A percentile compares a stretch with the other conserved stretches of the same genome.
These are phyloP conservation scores for Motacilla tschutschensis DNA, from an alignment of 2,113 vertebrate species.

Conservation along the genomic window DNA sequence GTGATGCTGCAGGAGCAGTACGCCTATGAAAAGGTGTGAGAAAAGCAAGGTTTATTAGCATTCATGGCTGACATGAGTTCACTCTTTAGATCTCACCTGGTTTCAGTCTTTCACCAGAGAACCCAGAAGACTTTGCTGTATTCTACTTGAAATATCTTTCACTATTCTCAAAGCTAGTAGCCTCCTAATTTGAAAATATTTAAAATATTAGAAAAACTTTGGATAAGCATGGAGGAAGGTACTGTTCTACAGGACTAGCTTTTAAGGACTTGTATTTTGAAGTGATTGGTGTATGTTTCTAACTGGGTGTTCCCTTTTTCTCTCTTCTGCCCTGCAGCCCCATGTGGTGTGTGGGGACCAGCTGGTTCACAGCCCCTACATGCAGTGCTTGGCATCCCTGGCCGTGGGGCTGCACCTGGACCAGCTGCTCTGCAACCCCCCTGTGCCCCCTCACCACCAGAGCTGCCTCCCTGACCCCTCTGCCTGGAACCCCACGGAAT, in stretches of 20 bases:
- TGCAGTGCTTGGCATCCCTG: constrained; percentile 94
- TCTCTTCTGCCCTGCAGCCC: constrained; percentile 72
- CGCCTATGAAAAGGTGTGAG: constrained; percentile 89
- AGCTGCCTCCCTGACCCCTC: constrained; percentile 79
- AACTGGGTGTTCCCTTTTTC: not conserved
- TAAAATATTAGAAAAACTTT: not conserved
- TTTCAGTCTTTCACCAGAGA: not conserved
- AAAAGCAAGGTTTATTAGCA: accelerated
- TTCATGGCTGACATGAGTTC: accelerated
- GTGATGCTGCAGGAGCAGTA: constrained; percentile 98
- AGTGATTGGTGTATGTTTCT: not conserved
- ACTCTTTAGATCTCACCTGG: not conserved
- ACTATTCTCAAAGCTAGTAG: not conserved
- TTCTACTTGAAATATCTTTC: not conserved
- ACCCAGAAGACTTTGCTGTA: not conserved
- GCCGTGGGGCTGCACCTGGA: constrained; percentile 93
- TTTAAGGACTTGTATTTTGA: not conserved
- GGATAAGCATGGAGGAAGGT: not conserved
- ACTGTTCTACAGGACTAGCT: not conserved
- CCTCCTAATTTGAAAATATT: not conserved
- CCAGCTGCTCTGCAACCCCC: constrained; percentile 85
- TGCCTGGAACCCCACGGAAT: constrained; percentile 87
- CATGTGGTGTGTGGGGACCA: constrained; percentile 96
- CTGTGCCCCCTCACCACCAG: constrained; percentile 82
- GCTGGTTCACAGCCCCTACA: constrained; percentile 95